Base-by-base conservation (phyloP, 2,113 vertebrate species). In the Aegotheles bennettii region DNA sequence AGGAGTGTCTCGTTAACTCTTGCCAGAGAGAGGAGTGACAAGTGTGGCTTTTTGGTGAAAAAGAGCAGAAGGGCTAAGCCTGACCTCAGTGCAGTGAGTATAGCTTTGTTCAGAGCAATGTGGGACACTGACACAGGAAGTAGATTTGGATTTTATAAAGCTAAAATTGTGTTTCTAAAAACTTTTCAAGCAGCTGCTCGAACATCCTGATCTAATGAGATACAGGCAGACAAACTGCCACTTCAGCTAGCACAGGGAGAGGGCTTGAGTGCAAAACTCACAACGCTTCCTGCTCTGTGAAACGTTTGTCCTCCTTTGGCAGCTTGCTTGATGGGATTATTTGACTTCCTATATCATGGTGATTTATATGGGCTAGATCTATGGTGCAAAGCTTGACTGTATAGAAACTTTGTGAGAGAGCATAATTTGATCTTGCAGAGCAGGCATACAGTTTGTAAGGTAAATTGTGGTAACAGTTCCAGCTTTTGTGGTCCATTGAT, bases 1-100 rank as follows among this genome's bases (percentile, higher is more conserved):
- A 95, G 84, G 89, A 95, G 91, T 83, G 95, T 65, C 95, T 97
- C 78, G 45, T 97, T 97, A 96, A 47, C 89, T 95, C 84, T 31
- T 85, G 74, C 74, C 81, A 90, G 89, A 93, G 69, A 65, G 84
- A 68, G 2, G 11, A 93, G 78, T 77, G 96, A 96, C 91, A 85
- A 94, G 87, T 33, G 70, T 26, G 61, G 36, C 70, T 94, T 83
- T 76, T 87, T 95, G 15, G 8, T 73, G 84, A 74, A 74, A 83
- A 91, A 85, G 42, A 93, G 87, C 90, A 80, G 84, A 91, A 93
- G 54, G 61, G 53, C 87, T 90, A 13, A 87, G 38, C 78, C 63
- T 96, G 96, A 95, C 93, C 87, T 90, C 67, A 6, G 5, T 73
- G 74, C 84, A 38, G 84, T 0, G 0, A 77, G 86, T 60, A 43